phyloP scores from a whole-genome alignment of 1,140 invertebrate species.

The Pogonomyrmex barbatus region DNA sequence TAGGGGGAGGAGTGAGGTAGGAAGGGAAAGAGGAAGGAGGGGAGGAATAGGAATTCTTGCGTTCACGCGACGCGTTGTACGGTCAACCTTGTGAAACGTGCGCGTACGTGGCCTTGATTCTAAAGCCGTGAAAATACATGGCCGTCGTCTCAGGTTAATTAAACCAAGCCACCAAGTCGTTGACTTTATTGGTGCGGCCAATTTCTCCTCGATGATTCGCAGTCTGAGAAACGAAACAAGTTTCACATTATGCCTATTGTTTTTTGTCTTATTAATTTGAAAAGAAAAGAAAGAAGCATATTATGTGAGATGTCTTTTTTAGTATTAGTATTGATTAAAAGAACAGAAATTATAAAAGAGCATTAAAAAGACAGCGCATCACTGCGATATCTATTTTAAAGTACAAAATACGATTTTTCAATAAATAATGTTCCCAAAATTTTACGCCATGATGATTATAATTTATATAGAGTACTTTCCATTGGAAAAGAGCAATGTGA shows the following conservation, averaged over 20 bases:
- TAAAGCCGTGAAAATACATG: constrained; percentile 76
- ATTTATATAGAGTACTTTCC: not conserved
- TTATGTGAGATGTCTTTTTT: not conserved
- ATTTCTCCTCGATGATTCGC: constrained; percentile 71
- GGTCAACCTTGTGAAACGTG: constrained; percentile 44
- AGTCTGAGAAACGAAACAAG: constrained; percentile 21
- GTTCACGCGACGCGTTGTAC: constrained; percentile 33
- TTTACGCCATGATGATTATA: not conserved
- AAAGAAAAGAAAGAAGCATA: not conserved
- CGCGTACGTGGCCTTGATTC: constrained; percentile 75
- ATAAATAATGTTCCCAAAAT: not conserved
- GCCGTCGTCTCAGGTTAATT: constrained; percentile 75
- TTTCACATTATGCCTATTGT: constrained; percentile 30
- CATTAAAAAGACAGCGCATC: not conserved
- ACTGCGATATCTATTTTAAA: not conserved
- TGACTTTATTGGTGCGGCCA: constrained; percentile 74
- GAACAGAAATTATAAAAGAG: not conserved
- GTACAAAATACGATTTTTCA: not conserved
- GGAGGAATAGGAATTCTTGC: constrained; percentile 15
- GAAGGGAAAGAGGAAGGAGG: not conserved
- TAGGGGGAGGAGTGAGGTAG: too few species aligned
- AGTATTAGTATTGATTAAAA: not conserved
- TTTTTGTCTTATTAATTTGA: not conserved
- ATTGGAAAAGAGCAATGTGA: constrained; percentile 20
- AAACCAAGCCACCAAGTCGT: constrained; percentile 81